Conservation (phyloP, 2,888 invertebrate species). For the Folsomia candida region DNA sequence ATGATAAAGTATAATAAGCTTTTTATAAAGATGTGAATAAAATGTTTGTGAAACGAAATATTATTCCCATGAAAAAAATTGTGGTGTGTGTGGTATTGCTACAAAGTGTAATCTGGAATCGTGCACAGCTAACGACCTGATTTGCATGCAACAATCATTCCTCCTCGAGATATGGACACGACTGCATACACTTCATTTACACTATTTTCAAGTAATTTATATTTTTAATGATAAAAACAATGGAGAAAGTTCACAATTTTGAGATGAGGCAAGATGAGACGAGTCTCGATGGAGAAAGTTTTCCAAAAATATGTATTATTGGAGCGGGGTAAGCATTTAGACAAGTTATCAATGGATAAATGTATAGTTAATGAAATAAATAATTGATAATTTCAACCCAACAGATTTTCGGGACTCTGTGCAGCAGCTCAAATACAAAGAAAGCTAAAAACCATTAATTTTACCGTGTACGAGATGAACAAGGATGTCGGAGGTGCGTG, state of each 20-base stretch:
- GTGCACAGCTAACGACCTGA: too few species aligned
- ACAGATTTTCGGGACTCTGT: conserved; percentile 26
- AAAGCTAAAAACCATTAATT: not conserved
- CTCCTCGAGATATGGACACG: too few species aligned
- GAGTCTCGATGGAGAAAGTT: too few species aligned
- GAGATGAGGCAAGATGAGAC: too few species aligned
- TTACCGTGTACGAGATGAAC: conserved; percentile 22
- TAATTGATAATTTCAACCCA: not conserved
- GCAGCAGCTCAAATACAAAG: conserved; percentile 8
- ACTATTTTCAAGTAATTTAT: not conserved
- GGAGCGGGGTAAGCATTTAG: conserved; percentile 19
- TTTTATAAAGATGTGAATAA: not conserved
- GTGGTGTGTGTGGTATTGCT: not conserved
- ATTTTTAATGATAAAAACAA: not conserved
- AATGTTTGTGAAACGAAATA: conserved; percentile 14
- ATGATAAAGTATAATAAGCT: conserved; percentile 9
- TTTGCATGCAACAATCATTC: too few species aligned
- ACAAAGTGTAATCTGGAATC: not conserved
- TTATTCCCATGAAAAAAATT: too few species aligned
- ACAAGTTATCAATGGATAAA: too few species aligned
- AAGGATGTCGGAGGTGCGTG: conserved; percentile 28
- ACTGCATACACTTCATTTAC: not conserved
- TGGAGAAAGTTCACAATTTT: too few species aligned
- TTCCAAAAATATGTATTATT: conserved; percentile 14
- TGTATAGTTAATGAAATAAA: not conserved